Evolutionary conservation across 2,888 invertebrate genomes (phyloP), one percentile per base, ranked within the genome.

Genomic region (Unio delphinus): DNA sequence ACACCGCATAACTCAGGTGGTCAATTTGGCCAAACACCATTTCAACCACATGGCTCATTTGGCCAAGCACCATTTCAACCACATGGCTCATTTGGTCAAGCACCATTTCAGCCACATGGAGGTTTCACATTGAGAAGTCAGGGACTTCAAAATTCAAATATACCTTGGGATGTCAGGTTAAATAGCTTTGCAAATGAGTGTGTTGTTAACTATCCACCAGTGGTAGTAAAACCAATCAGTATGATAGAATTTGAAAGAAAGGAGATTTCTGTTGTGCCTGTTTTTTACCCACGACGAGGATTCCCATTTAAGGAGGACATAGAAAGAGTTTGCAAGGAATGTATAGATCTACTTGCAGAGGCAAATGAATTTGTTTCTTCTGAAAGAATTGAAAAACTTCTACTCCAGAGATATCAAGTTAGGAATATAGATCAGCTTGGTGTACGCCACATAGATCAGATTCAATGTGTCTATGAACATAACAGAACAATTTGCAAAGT

Each of bases 341-440:
- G 85, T 73, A 85, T 87, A 56, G 83, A 82, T 20, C 64, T 80
- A 23, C 66, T 87, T 55, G 76, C 82, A 18, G 84, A 84, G 26
- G 80, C 83, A 20, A 78, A 82, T 18, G 80, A 83, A 55, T 80
- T 79, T 74, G 87, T 87, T 8, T 81, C 84, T 3, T n/a, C 73
- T 5, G 80, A 85, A 34, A 72, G 80, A 45, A 74, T 87, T 55
- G 82, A 84, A 65, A 70, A 73, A 11, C 74, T 86, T 18, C 55
- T 87, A 11, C 67, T 81, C 11, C 76, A 82, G 69, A 74, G 80
- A 26, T 76, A 74, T 34, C 61, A 68, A 7, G 66, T 75, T n/a
- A 55, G 66, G 15, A 68, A 54, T 63, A 72, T 55, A 54, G 75
- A 1, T 57, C 70, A 64, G 18, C 67, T 65, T 45, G 73, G 57